Base-by-base conservation (phyloP, 2,888 invertebrate genomes). In the Dyspetes luteomarginatus region DNA sequence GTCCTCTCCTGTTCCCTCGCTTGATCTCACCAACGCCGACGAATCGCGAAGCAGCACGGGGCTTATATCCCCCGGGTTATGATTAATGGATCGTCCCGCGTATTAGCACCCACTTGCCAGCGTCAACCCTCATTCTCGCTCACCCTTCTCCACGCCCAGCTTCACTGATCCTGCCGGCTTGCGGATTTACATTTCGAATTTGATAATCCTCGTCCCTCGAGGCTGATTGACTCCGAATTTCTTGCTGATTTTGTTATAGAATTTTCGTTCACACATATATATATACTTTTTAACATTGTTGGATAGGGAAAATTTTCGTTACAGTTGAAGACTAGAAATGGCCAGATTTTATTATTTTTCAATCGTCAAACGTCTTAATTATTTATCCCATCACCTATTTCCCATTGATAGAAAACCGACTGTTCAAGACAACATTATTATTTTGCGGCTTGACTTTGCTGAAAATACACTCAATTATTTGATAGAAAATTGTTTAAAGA, bases 41-140 rank as follows among this genome's bases (percentile, higher is more conserved):
- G 76, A 64, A 60, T 62, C 56, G 58, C 67, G 43, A 58, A 73
- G 55, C 45, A 19, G 68, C 67, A 45, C 56, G 43, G 67, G 64
- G 48, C 72, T 73, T 76, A 60, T 82, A 81, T 85, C 86, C 87
- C 86, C 85, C 73, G 85, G 89, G 89, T 90, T 91, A 91, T 91
- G 91, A 91, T 91, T 91, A 91, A 91, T 91, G 90, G 91, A 89
- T 91, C 89, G 89, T 81, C 88, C 87, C 85, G 86, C 89, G 90
- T 89, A 91, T 91, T 91, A 91, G 90, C 89, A 88, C 87, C 89
- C 90, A 89, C 90, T 91, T 89, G 90, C 72, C 60, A 43, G 64
- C 69, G 30, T 64, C 67, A 56, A 73, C 76, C 81, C 79, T 81
- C 82, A 74, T 43, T 65, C 72, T 45, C 52, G 55, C 65, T 67